These are phyloP conservation scores for Danionella dracula DNA, from an alignment of 2,797 vertebrate genomes.

Conservation along the genomic window DNA sequence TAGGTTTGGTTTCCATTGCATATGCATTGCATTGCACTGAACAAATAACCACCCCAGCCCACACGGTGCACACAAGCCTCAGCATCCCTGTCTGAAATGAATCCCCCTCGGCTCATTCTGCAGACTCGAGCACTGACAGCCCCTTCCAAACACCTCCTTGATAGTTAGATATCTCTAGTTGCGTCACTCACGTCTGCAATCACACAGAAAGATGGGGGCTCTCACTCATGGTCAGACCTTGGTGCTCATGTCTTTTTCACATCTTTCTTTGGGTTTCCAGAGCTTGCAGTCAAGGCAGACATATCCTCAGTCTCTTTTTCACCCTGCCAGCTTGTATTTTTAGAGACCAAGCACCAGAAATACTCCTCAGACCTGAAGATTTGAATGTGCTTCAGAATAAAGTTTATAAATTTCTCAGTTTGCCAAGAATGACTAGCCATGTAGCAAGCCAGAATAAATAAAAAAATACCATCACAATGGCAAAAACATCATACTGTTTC, in stretches of 20 bases:
- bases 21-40: background rate
- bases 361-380: conserved; percentile 44
- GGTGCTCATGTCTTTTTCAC: conserved; percentile 56
- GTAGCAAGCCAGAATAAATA: conserved; percentile 60
- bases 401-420: conserved; percentile 51
- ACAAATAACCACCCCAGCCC: background rate
- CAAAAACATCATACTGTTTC: conserved; percentile 44
- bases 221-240: conserved; percentile 7
- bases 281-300: conserved; percentile 39
- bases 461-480: conserved; percentile 59
- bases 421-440: conserved; percentile 41
- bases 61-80: conserved; percentile 16
- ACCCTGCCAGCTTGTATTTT: conserved; percentile 66
- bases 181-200: conserved; percentile 29
- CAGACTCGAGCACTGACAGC: conserved; percentile 49
- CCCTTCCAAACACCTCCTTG: conserved; percentile 54
- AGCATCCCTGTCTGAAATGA: conserved; percentile 38
- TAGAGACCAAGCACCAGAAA: conserved; percentile 57
- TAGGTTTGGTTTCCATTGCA: conserved; percentile 1
- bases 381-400: conserved; percentile 55
- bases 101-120: conserved; percentile 31
- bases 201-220: background rate
- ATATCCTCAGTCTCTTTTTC: conserved; percentile 49
- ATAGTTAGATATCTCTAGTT: conserved; percentile 50
- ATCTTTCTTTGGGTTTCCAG: conserved; percentile 52